A percentile compares a stretch with the other conserved stretches of the same genome.
Evolutionary conservation across 2,113 vertebrate species (phyloP).

Genomic region (Ancistrus triradiatus): DNA sequence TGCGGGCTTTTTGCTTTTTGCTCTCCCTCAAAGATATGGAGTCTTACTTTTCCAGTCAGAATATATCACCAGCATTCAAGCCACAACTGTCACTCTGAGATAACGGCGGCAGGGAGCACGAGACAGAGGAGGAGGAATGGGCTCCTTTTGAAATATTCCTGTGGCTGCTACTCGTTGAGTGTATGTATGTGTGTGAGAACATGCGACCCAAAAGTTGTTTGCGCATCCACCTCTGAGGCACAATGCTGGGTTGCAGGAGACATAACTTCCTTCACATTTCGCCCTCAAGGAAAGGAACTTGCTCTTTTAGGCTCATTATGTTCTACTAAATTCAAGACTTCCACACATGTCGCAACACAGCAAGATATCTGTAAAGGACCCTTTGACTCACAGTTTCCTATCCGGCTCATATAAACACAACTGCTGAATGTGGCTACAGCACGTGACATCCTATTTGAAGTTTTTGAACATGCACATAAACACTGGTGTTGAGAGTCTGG

Average conservation of each 20-base stretch:
- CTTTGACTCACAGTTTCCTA: conserved; percentile 45
- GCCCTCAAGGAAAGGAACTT: conserved; percentile 46
- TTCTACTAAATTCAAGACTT: conserved; percentile 32
- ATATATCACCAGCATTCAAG: conserved; percentile 73
- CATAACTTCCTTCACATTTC: conserved; percentile 43
- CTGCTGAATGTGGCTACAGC: conserved; percentile 19
- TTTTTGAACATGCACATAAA: conserved; percentile 19
- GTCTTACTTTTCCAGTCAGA: conserved; percentile 70
- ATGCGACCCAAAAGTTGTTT: conserved; percentile 24
- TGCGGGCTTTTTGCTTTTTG: conserved; percentile 58
- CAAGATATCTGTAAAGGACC: conserved; percentile 20
- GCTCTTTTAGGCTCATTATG: conserved; percentile 47
- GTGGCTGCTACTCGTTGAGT: conserved; percentile 61
- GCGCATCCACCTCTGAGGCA: conserved; percentile 35
- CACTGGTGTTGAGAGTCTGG: too few relatives aligned
- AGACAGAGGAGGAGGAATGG: conserved; percentile 19
- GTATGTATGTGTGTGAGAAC: conserved; percentile 23
- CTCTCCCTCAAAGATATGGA: conserved; percentile 56
- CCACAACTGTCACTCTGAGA: conserved; percentile 74
- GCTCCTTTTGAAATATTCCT: conserved; percentile 63
- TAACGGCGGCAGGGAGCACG: conserved; percentile 58
- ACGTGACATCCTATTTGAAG: conserved; percentile 34
- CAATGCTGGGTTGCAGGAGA: conserved; percentile 33
- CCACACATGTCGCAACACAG: conserved; percentile 37
- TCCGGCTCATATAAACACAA: conserved; percentile 35